These are phyloP conservation scores for Protosalanx chinensis DNA, from an alignment of 2,797 vertebrate genomes.

Conservation along the genomic window DNA sequence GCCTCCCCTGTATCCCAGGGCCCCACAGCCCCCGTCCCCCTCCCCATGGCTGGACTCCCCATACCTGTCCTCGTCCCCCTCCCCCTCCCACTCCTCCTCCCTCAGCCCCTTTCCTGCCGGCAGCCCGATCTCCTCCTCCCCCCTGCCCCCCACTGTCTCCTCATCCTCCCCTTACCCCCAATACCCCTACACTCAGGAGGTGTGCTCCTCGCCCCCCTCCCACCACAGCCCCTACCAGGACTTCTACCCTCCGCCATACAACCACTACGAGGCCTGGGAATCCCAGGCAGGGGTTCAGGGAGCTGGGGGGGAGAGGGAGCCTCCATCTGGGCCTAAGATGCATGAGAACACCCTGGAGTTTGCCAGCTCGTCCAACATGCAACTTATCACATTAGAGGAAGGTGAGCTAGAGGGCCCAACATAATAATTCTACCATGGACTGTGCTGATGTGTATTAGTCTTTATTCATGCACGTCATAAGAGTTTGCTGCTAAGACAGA, in stretches of 20 bases:
- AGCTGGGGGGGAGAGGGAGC: slow-evolving; percentile 51
- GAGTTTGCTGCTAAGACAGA: too few species aligned
- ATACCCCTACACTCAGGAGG: slow-evolving; percentile 69
- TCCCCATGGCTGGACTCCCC: slow-evolving; percentile 79
- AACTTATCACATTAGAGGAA: slow-evolving; percentile 92
- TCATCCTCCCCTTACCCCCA: slow-evolving; percentile 69
- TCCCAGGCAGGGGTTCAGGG: slow-evolving; percentile 51
- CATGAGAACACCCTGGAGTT: slow-evolving; percentile 69
- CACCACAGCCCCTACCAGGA: slow-evolving; percentile 65
- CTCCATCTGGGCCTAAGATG: slow-evolving; percentile 47
- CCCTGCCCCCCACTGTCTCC: slow-evolving; percentile 64
- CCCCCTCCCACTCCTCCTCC: slow-evolving; percentile 77
- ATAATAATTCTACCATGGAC: neutral
- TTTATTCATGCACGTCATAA: too few species aligned
- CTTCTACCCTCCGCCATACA: slow-evolving; percentile 64
- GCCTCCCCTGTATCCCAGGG: slow-evolving; percentile 69
- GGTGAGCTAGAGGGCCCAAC: slow-evolving; percentile 63
- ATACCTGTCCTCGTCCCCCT: slow-evolving; percentile 77
- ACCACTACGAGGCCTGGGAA: slow-evolving; percentile 74
- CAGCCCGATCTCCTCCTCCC: slow-evolving; percentile 74
- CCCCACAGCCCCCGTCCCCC: slow-evolving; percentile 67
- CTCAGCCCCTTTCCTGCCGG: slow-evolving; percentile 74
- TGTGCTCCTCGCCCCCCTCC: slow-evolving; percentile 67
- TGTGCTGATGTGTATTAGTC: too few species aligned
- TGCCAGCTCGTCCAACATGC: slow-evolving; percentile 78